Percentiles rank a stretch among this genome's conserved stretches.
phyloP scores from a whole-genome alignment of 2,888 invertebrate species.

The Dioctria linearis region DNA sequence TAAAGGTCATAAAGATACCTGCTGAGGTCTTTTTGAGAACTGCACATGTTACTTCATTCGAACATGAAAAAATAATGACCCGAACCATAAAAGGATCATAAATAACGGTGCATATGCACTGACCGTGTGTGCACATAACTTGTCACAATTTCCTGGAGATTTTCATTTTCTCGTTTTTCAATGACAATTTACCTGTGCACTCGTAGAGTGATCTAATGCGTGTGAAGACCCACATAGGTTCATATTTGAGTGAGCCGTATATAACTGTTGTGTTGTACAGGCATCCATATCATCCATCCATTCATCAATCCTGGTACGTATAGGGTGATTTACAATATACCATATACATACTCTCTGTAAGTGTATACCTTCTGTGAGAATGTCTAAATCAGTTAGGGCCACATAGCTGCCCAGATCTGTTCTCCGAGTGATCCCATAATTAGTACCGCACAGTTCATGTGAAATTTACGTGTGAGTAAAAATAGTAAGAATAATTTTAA shows the following conservation, averaged over 20 bases:
- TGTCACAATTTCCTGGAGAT: constrained; percentile 42
- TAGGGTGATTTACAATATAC: constrained; percentile 31
- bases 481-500: background rate
- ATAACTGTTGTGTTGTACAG: background rate
- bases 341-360: too few species aligned
- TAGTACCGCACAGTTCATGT: too few species aligned
- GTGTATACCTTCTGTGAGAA: background rate
- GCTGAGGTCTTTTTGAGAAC: constrained; percentile 3
- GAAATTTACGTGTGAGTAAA: background rate
- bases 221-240: constrained; percentile 1
- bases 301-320: background rate
- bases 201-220: background rate
- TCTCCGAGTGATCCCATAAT: too few species aligned
- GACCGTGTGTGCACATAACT: constrained; percentile 21
- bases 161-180: background rate
- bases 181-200: constrained; percentile 39
- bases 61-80: background rate
- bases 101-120: constrained; percentile 47
- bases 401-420: background rate
- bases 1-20: constrained; percentile 19
- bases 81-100: constrained; percentile 31
- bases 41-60: background rate
- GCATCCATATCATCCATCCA: background rate
- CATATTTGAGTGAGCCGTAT: background rate
- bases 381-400: constrained; percentile 7